Evolutionary conservation across 30 jellyfish, hydroid and myxozoan species (phyloP).

Genomic region (Aurelia aurita): DNA sequence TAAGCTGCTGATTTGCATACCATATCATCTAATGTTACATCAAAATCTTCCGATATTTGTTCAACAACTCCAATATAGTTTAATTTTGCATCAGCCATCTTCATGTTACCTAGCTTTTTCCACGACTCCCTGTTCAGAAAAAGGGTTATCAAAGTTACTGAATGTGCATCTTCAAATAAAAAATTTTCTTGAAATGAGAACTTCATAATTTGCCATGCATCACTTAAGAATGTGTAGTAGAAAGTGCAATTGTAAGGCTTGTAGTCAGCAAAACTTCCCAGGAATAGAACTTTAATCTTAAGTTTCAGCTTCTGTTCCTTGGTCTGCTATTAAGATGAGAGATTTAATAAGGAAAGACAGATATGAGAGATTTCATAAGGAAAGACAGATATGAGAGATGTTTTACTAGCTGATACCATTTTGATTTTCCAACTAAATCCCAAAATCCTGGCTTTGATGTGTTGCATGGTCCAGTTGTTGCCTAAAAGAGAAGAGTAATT

Average conservation of each 20-base stretch:
- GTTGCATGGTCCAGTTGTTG: constrained; percentile 86
- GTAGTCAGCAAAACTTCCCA: too few relatives aligned
- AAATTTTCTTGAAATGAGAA: too few relatives aligned
- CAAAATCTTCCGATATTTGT: neutral
- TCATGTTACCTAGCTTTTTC: constrained; percentile 71
- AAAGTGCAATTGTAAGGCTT: too few relatives aligned
- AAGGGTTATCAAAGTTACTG: neutral
- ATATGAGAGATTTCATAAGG: neutral
- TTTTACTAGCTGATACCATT: constrained; percentile 74
- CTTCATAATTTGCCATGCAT: too few relatives aligned
- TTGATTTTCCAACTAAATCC: constrained; percentile 93
- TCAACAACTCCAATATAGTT: constrained; percentile 66
- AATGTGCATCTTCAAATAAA: neutral
- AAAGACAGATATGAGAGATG: too few relatives aligned
- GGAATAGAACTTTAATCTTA: too few relatives aligned
- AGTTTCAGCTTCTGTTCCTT: too few relatives aligned
- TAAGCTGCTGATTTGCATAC: too few relatives aligned
- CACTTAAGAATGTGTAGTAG: too few relatives aligned
- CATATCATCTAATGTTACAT: too few relatives aligned
- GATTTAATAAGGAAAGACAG: too few relatives aligned
- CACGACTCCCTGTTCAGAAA: constrained; percentile 78
- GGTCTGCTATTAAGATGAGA: too few relatives aligned
- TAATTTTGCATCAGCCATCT: constrained; percentile 64
- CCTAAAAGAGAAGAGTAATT: constrained; percentile 8
- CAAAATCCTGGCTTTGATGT: constrained; percentile 87